Conservation (phyloP, 2,797 vertebrate genomes). For the Heterohyrax brucei region DNA sequence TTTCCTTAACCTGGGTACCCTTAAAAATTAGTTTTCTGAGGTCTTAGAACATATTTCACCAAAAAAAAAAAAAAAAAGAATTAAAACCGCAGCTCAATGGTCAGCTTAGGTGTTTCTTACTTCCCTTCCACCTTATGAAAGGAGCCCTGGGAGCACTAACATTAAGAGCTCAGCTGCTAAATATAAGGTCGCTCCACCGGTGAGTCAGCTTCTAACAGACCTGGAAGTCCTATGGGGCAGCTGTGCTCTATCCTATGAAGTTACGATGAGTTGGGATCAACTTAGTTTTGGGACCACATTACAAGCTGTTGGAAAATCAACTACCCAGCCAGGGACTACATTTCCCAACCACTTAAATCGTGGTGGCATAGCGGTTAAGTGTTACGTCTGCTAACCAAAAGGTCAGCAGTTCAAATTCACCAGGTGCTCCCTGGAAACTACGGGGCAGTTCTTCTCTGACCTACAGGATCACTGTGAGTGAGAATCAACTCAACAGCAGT, state of each 20-base stretch:
- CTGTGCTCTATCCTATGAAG: not conserved
- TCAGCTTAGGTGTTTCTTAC: not conserved
- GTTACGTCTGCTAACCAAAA: too few species aligned
- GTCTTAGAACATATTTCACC: not conserved
- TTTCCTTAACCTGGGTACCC: not conserved
- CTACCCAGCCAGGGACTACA: not conserved
- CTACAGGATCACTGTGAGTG: too few species aligned
- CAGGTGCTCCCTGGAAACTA: too few species aligned
- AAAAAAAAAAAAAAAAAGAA: conserved; percentile 43
- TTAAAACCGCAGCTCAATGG: not conserved
- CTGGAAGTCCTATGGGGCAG: not conserved
- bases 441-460: too few species aligned
- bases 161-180: not conserved
- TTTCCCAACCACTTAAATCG: not conserved
- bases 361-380: too few species aligned
- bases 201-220: not conserved
- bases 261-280: not conserved
- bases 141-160: not conserved
- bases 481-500: too few species aligned
- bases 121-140: not conserved
- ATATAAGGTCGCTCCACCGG: not conserved
- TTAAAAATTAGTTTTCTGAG: conserved; percentile 39
- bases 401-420: too few species aligned
- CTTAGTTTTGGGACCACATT: not conserved
- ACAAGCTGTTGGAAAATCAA: not conserved